phyloP scores from a whole-genome alignment of 1,140 invertebrate genomes.

The Drosophila takahashii region DNA sequence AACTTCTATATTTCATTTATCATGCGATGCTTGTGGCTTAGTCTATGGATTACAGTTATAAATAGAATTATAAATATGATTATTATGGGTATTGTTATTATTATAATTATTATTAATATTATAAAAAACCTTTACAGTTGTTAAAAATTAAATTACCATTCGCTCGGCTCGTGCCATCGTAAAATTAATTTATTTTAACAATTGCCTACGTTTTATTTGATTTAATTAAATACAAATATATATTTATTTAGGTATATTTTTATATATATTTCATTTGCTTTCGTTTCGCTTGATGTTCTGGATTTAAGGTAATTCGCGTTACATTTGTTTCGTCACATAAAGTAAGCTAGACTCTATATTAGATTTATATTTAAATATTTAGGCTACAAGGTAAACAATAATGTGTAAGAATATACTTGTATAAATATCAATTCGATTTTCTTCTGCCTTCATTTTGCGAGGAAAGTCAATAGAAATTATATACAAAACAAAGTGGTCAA shows the following conservation, averaged over 20 bases:
- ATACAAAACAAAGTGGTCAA: constrained; percentile 68
- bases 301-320: constrained; percentile 71
- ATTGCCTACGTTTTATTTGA: constrained; percentile 68
- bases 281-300: constrained; percentile 54
- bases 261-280: constrained; percentile 36
- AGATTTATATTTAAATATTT: constrained; percentile 55
- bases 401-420: constrained; percentile 45
- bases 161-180: constrained; percentile 54
- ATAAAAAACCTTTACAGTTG: constrained; percentile 41
- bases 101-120: no score
- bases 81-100: constrained; percentile 31
- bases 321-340: constrained; percentile 40
- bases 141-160: constrained; percentile 65
- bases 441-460: constrained; percentile 55
- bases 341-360: constrained; percentile 71
- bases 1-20: constrained; percentile 26
- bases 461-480: constrained; percentile 59
- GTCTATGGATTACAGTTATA: constrained; percentile 38
- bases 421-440: constrained; percentile 53
- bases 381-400: constrained; percentile 59
- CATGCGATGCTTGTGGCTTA: constrained; percentile 28
- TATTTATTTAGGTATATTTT: constrained; percentile 34
- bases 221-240: constrained; percentile 58
- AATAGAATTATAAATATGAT: constrained; percentile 43
- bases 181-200: constrained; percentile 75